A percentile compares a stretch with the other conserved stretches of the same genome.
phyloP scores from a whole-genome alignment of 2,113 vertebrate species.

The Notarius quadriscutis region DNA sequence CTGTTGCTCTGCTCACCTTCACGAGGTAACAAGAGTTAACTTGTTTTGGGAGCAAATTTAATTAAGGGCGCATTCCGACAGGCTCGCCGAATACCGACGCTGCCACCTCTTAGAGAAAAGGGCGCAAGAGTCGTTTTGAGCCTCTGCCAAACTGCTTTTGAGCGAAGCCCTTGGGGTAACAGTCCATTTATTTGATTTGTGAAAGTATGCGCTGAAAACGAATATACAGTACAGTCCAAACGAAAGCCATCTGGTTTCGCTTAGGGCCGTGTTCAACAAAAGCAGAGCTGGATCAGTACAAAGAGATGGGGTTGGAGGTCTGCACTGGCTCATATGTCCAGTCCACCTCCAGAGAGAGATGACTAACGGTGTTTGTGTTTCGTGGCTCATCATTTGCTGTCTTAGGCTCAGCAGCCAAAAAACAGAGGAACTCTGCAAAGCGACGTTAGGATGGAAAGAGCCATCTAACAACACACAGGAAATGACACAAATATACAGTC shows the following conservation, averaged over 20 bases:
- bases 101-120: slow-evolving; percentile 45
- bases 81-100: slow-evolving; percentile 58
- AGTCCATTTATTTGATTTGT: slow-evolving; percentile 63
- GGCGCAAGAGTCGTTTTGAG: slow-evolving; percentile 28
- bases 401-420: slow-evolving; percentile 22
- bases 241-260: slow-evolving; percentile 64
- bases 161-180: slow-evolving; percentile 53
- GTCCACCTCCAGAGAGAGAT: slow-evolving; percentile 54
- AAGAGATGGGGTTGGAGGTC: slow-evolving; percentile 55
- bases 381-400: slow-evolving; percentile 48
- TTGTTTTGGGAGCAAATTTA: slow-evolving; percentile 64
- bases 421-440: slow-evolving; percentile 7
- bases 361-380: slow-evolving; percentile 56
- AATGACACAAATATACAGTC: slow-evolving; percentile 8
- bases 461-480: neutral
- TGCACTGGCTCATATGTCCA: slow-evolving; percentile 53
- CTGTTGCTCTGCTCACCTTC: slow-evolving; percentile 47
- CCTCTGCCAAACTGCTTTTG: slow-evolving; percentile 48
- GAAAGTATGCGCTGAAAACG: slow-evolving; percentile 59
- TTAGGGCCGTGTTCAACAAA: slow-evolving; percentile 61
- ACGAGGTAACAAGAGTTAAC: slow-evolving; percentile 72
- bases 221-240: slow-evolving; percentile 55
- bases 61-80: slow-evolving; percentile 64
- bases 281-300: slow-evolving; percentile 53
- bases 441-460: slow-evolving; percentile 10